A percentile compares a stretch with the other conserved stretches of the same genome.
These are phyloP conservation scores for Tigriopus californicus DNA, from an alignment of 2,888 invertebrate genomes.

Conservation along the genomic window DNA sequence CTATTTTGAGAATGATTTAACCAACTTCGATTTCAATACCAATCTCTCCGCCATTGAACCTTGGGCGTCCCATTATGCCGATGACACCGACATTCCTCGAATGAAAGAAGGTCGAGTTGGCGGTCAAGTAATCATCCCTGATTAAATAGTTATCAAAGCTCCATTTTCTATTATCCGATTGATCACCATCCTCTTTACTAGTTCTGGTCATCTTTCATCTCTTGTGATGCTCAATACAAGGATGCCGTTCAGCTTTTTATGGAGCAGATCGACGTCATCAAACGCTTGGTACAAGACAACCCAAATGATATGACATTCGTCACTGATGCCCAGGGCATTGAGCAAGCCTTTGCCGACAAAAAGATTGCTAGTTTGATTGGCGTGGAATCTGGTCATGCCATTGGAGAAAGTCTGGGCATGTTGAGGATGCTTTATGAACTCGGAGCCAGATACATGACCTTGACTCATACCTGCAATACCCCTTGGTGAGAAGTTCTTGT, in stretches of 20 bases:
- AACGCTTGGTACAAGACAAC: conserved; percentile 25
- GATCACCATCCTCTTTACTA: conserved; percentile 21
- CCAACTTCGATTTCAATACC: conserved; percentile 16
- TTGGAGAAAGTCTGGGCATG: conserved; percentile 71
- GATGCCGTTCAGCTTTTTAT: conserved; percentile 27
- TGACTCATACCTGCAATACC: conserved; percentile 80
- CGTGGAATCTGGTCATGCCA: conserved; percentile 76
- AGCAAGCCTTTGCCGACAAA: conserved; percentile 30
- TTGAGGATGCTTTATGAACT: conserved; percentile 71
- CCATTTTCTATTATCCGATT: too few relatives aligned
- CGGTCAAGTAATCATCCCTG: conserved; percentile 22
- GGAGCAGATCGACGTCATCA: conserved; percentile 28
- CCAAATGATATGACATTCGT: conserved; percentile 22
- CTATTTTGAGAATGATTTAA: conserved; percentile 17
- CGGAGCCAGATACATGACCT: conserved; percentile 69
- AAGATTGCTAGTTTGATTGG: conserved; percentile 45
- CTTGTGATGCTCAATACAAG: conserved; percentile 34
- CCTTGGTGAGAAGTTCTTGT: conserved; percentile 42
- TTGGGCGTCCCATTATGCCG: neutral
- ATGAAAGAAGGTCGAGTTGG: conserved; percentile 27
- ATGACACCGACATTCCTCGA: conserved; percentile 29
- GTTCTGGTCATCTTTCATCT: conserved; percentile 42
- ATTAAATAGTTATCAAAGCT: too few relatives aligned
- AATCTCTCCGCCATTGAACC: neutral
- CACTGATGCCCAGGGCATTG: conserved; percentile 22